Conservation (phyloP, 1,140 invertebrate genomes). For the Drosophila carrolli region DNA sequence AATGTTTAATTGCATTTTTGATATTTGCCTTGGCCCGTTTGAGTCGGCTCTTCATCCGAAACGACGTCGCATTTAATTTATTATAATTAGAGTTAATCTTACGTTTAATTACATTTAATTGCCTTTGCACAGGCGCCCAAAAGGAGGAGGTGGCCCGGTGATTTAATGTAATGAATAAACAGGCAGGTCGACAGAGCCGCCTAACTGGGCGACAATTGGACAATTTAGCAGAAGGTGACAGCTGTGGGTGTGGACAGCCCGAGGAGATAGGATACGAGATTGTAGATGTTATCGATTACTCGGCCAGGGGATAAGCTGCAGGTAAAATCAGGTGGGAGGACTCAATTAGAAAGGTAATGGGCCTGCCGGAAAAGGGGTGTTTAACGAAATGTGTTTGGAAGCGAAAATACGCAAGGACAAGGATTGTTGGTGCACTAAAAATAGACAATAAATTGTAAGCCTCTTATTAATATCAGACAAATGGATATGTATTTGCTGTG, state of each 20-base stretch:
- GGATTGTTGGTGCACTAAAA: no score
- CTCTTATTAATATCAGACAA: no score
- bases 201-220: conserved; percentile 48
- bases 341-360: conserved; percentile 30
- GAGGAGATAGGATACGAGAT: conserved; percentile 25
- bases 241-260: conserved; percentile 37
- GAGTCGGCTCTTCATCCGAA: conserved; percentile 33
- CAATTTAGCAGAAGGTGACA: conserved; percentile 37
- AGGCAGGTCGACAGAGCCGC: conserved; percentile 19
- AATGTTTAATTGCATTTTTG: conserved; percentile 77
- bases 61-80: conserved; percentile 69
- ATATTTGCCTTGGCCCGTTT: conserved; percentile 49
- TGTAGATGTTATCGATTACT: conserved; percentile 39
- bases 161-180: conserved; percentile 72
- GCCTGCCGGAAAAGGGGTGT: neutral
- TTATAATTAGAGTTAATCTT: conserved; percentile 81
- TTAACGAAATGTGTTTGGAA: neutral
- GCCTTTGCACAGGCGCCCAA: conserved; percentile 32
- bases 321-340: conserved; percentile 23
- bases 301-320: conserved; percentile 11
- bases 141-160: conserved; percentile 15
- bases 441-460: neutral
- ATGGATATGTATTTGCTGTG: no score
- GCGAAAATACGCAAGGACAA: no score
- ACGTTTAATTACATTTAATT: conserved; percentile 79